Percentiles rank a stretch among this genome's conserved stretches.
Evolutionary conservation across 2,888 invertebrate species (phyloP).

Genomic region (Shargacucullia verbasci): DNA sequence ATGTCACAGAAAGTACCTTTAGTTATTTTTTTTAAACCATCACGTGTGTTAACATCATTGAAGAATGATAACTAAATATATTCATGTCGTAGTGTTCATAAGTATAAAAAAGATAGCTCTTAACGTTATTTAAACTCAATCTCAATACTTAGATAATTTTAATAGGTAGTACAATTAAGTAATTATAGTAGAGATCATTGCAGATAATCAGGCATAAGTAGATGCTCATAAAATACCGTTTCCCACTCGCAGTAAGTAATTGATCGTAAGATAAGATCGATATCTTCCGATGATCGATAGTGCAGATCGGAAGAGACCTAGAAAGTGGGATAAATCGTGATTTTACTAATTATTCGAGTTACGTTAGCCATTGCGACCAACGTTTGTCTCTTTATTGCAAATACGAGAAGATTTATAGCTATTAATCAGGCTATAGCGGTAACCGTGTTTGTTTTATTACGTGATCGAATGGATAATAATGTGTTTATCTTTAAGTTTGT

Average conservation of each 20-base stretch:
- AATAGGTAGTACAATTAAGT: constrained; percentile 32
- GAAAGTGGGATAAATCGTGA: constrained; percentile 85
- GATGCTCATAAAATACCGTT: constrained; percentile 65
- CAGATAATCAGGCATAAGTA: constrained; percentile 51
- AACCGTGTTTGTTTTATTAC: constrained; percentile 77
- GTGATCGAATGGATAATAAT: constrained; percentile 73
- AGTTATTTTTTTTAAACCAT: too few species aligned
- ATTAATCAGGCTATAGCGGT: constrained; percentile 74
- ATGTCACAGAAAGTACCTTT: too few species aligned
- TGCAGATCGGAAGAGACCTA: constrained; percentile 77
- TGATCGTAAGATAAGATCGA: constrained; percentile 74
- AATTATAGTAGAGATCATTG: constrained; percentile 35
- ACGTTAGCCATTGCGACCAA: constrained; percentile 80
- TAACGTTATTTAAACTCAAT: neutral
- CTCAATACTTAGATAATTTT: constrained; percentile 2
- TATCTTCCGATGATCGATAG: constrained; percentile 82
- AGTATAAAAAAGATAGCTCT: too few species aligned
- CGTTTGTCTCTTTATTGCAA: constrained; percentile 81
- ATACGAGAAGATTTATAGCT: constrained; percentile 78
- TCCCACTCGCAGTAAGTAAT: constrained; percentile 69
- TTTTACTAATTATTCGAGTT: constrained; percentile 84
- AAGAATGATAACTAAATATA: too few species aligned
- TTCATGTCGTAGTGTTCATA: too few species aligned
- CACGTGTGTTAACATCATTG: too few species aligned
- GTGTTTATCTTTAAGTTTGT: constrained; percentile 74